Conservation (phyloP, 2,113 vertebrate species). For the Bujurquina vittata region DNA sequence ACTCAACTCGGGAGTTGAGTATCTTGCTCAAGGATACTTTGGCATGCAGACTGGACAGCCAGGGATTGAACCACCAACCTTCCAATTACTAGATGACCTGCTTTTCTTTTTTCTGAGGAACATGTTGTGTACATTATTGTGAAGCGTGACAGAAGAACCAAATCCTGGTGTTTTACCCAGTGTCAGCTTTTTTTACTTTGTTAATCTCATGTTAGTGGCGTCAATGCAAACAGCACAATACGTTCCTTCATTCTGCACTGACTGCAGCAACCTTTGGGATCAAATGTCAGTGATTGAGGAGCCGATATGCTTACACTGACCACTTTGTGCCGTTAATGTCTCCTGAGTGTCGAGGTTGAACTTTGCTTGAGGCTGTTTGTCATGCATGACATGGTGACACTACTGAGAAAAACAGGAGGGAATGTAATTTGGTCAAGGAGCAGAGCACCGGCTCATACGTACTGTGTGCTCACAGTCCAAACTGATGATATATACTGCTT, state of each 20-base stretch:
- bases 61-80: too few relatives aligned
- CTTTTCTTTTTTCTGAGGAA: background rate
- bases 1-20: too few relatives aligned
- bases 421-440: conserved; percentile 16
- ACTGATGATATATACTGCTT: background rate
- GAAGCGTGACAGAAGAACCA: background rate
- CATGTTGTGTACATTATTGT: background rate
- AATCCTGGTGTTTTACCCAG: background rate
- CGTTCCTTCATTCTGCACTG: conserved; percentile 14
- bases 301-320: conserved; percentile 43
- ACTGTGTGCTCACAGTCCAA: background rate
- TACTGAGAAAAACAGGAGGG: conserved; percentile 13
- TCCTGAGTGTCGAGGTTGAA: conserved; percentile 30
- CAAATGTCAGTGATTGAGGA: conserved; percentile 28
- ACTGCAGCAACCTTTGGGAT: conserved; percentile 25
- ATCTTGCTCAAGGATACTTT: too few relatives aligned
- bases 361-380: conserved; percentile 29
- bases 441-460: background rate
- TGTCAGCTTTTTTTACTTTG: background rate
- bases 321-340: conserved; percentile 39
- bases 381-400: conserved; percentile 18
- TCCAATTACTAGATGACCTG: too few relatives aligned
- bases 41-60: too few relatives aligned
- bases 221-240: conserved; percentile 2
- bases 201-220: background rate